Evolutionary conservation across 2,888 invertebrate species (phyloP), one percentile per base, ranked within the genome.

Genomic region (Litoditis marina): DNA sequence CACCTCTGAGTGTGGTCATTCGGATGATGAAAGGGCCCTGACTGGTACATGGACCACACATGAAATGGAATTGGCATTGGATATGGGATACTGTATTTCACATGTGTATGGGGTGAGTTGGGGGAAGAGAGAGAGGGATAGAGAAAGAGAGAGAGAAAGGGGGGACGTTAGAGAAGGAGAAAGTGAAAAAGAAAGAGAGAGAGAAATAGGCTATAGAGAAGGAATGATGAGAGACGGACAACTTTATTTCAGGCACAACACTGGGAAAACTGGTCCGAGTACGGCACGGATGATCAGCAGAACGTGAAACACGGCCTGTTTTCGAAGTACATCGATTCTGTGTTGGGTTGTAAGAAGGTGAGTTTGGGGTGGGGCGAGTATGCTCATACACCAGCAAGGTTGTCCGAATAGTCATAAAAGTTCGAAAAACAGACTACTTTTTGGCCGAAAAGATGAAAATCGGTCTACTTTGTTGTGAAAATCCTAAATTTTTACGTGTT

Each of bases 41-140:
- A 53, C 39, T 6, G 60, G 60, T 7, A 60, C 60, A 16, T 60
- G 60, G 60, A 60, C 60, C 1, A 44, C 52, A 25, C 53, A 52
- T 16, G 60, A 60, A 11, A 19, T 60, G 42, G 52, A 60, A 42
- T 2, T 60, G 22, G 60, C 60, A 11, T 36, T 60, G 22, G 60
- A 60, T 30, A 51, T 52, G 22, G 60, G 60, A 3, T 60, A 60
- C 31, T 42, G 51, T 13, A 60, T 60, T 30, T 52, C 60, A 5
- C 2, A 46, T 19, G 53, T 60, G 8, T 52, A 52, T 27, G 60
- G 60, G 11, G 57, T 57, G n/a, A n/a, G 22, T 30, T 57, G 57
- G 46, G 47, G 49, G 27, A 31, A 46, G 8, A 47, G 57, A 49
- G 22, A 16, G 11, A 32, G 7, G 16, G 31, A 57, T n/a, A 27